Evolutionary conservation across 2,113 vertebrate genomes (phyloP).

Genomic region (Crotalus helleri): DNA sequence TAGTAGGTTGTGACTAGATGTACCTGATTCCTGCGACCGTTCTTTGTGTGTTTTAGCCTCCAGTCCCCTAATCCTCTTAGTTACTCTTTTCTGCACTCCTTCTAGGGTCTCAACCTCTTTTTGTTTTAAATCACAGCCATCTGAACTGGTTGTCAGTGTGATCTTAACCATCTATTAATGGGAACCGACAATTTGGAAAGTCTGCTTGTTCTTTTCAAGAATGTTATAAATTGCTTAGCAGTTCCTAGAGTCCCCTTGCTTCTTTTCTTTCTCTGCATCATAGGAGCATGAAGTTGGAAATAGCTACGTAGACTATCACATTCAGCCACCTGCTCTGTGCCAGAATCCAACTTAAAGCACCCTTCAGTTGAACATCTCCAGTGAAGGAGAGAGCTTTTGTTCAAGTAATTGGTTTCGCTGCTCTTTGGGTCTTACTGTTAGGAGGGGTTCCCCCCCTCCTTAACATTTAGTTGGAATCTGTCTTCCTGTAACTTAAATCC

Average conservation of each 20-base stretch:
- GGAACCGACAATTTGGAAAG: background rate
- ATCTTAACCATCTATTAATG: background rate
- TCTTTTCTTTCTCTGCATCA: background rate
- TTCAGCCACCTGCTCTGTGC: background rate
- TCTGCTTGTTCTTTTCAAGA: background rate
- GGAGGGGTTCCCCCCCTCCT: background rate
- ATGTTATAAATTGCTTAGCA: background rate
- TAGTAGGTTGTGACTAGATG: background rate
- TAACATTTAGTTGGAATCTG: background rate
- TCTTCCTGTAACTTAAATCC: background rate
- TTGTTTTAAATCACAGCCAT: too few species aligned
- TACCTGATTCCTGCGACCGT: background rate
- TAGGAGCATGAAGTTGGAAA: background rate
- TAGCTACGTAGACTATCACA: background rate
- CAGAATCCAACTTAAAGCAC: background rate
- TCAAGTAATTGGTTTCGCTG: background rate
- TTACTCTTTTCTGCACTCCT: background rate
- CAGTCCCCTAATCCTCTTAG: background rate
- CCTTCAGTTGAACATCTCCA: background rate
- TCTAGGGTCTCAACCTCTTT: background rate
- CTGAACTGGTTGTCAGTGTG: too few species aligned
- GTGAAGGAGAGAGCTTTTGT: background rate
- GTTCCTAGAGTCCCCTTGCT: background rate
- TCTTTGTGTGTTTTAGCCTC: background rate
- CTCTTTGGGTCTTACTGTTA: background rate